These are phyloP conservation scores for Atta cephalotes DNA, from an alignment of 1,140 invertebrate species.

Conservation along the genomic window DNA sequence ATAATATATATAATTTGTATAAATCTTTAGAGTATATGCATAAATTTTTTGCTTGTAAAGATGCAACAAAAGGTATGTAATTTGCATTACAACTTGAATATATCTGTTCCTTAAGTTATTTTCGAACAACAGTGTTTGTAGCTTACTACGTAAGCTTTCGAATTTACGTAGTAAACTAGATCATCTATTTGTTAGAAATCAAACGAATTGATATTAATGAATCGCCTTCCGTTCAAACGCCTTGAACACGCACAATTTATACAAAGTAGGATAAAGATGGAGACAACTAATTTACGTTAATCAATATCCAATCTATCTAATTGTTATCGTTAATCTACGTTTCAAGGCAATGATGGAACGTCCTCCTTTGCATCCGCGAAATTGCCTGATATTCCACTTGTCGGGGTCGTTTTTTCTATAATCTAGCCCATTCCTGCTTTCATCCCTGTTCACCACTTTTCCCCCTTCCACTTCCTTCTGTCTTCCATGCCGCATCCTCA, in stretches of 20 bases:
- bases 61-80: background rate
- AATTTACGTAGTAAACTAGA: background rate
- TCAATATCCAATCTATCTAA: background rate
- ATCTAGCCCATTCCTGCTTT: slow-evolving; percentile 24
- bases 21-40: background rate
- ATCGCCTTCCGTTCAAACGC: background rate
- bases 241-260: background rate
- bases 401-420: slow-evolving; percentile 38
- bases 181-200: background rate
- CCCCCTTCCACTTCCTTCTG: slow-evolving; percentile 33
- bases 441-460: slow-evolving; percentile 8
- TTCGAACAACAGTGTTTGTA: background rate
- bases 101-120: background rate
- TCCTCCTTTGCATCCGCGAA: background rate
- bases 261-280: background rate
- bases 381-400: slow-evolving; percentile 39
- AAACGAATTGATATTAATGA: background rate
- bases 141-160: no score
- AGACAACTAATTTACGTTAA: slow-evolving; percentile 3
- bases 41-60: background rate
- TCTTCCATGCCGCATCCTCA: slow-evolving; percentile 49
- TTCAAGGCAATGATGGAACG: background rate
- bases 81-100: background rate
- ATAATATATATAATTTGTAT: background rate
- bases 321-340: background rate